A percentile compares a stretch with the other conserved stretches of the same genome.
phyloP scores from a whole-genome alignment of 2,888 invertebrate species.

The Hipparchia semele region DNA sequence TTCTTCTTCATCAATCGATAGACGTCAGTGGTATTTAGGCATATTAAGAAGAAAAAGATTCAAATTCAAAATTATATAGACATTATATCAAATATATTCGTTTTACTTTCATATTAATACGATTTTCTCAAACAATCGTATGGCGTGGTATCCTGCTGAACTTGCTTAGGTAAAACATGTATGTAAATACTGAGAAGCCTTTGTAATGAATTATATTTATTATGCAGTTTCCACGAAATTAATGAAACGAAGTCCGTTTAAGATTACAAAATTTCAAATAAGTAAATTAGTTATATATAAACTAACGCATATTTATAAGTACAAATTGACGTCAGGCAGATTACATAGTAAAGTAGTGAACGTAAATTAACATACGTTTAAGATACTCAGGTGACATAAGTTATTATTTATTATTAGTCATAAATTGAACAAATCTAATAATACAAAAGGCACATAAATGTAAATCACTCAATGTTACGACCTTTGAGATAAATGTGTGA shows the following conservation, averaged over 20 bases:
- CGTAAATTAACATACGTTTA: conserved; percentile 9
- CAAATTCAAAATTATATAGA: too few species aligned
- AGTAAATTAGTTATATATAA: neutral
- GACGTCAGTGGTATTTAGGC: too few species aligned
- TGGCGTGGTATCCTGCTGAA: neutral
- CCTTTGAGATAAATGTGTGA: conserved; percentile 46
- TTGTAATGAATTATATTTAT: neutral
- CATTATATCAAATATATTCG: too few species aligned
- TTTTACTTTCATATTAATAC: too few species aligned
- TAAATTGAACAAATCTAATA: conserved; percentile 11
- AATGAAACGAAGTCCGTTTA: neutral
- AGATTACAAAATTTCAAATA: neutral
- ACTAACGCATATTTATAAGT: conserved; percentile 5
- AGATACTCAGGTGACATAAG: conserved; percentile 10
- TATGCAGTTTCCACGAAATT: neutral
- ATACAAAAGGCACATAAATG: neutral
- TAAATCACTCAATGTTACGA: conserved; percentile 24
- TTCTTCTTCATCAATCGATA: too few species aligned
- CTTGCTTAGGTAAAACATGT: neutral
- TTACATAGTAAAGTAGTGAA: neutral
- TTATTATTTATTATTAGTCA: conserved; percentile 1
- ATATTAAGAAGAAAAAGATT: too few species aligned
- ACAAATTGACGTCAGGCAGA: conserved; percentile 9
- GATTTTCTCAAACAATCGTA: too few species aligned
- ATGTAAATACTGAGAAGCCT: neutral